Base-by-base conservation (phyloP, 2,113 vertebrate species). In the Petrocephalus zakoni region DNA sequence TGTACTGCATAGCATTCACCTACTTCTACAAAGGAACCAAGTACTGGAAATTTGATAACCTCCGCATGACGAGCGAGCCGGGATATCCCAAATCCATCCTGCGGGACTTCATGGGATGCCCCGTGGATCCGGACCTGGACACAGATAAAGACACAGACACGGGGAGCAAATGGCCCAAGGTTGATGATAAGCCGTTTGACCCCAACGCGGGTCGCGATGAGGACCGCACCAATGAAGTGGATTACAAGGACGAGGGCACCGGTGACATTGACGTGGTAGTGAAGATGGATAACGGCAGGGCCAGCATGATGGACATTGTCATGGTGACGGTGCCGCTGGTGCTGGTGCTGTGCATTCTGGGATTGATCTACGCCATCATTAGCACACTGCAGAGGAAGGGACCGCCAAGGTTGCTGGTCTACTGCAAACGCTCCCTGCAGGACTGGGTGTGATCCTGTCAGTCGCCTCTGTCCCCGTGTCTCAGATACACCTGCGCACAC, bases 11-110 rank as follows among this genome's bases (percentile, higher is more conserved):
- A 99, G 98, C 97, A 0, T 97, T 97, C 91, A 99, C 98, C 2
- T 97, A 95, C 94, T 99, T 99, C 95, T 99, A 98, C 94, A 97
- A 97, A 93, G 98, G 98, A 89, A 95, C 96, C 61, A 97, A 97
- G 91, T 99, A 99, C 96, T 99, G 98, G 98, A 99, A 99, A 91
- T 99, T 99, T 0, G 96, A 99, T 95, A 99, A 99, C 0, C 97
- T 98, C 90, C 96, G 96, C 11, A 97, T 99, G 94, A 97, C 97
- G 87, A 98, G 97, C 0, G 98, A 99, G 88, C 97, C 98, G 0
- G 98, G 98, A 85, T 99, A 98, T 92, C 98, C 98, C 64, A 99
- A 99, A 91, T 99, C 98, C 89, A 97, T 99, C 91, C 93, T 99
- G 46, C 94, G 94, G 87, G 98, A 99, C 95, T 99, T 97, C 93